These are phyloP conservation scores for Enoplolaimus lenunculus DNA, from an alignment of 2,888 invertebrate species.

Conservation along the genomic window DNA sequence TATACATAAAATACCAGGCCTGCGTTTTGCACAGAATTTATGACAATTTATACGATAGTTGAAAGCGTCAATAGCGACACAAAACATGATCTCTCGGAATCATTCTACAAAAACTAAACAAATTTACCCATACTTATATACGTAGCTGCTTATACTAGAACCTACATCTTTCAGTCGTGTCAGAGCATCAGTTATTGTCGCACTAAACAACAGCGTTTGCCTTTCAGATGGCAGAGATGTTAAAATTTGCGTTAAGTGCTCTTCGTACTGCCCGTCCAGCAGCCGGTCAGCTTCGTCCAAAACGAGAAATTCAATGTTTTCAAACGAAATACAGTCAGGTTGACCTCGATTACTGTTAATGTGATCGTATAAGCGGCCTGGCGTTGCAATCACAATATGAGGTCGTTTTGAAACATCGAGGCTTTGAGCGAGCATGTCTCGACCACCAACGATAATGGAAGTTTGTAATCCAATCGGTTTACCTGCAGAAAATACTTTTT, in stretches of 20 bases:
- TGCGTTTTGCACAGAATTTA: too few relatives aligned
- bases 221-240: slow-evolving; percentile 49
- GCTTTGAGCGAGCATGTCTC: slow-evolving; percentile 66
- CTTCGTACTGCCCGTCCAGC: slow-evolving; percentile 47
- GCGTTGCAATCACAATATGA: slow-evolving; percentile 89
- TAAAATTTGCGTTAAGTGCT: slow-evolving; percentile 60
- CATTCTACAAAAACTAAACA: too few relatives aligned
- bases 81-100: too few relatives aligned
- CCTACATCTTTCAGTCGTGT: neutral
- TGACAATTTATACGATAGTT: too few relatives aligned
- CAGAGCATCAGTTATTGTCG: neutral
- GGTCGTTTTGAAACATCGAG: slow-evolving; percentile 65
- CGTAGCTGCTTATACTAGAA: too few relatives aligned
- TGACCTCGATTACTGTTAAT: slow-evolving; percentile 52
- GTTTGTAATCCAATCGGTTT: slow-evolving; percentile 68
- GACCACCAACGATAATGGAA: slow-evolving; percentile 66
- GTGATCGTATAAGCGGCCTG: slow-evolving; percentile 83
- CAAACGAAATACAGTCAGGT: slow-evolving; percentile 47
- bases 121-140: too few relatives aligned
- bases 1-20: too few relatives aligned
- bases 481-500: neutral
- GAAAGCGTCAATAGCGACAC: too few relatives aligned
- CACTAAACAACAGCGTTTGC: neutral
- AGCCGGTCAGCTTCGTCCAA: slow-evolving; percentile 90
- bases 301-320: slow-evolving; percentile 67